Percentiles rank a stretch among this genome's conserved stretches.
Conservation (phyloP, 2,797 vertebrate genomes). For the Alosa sapidissima region DNA sequence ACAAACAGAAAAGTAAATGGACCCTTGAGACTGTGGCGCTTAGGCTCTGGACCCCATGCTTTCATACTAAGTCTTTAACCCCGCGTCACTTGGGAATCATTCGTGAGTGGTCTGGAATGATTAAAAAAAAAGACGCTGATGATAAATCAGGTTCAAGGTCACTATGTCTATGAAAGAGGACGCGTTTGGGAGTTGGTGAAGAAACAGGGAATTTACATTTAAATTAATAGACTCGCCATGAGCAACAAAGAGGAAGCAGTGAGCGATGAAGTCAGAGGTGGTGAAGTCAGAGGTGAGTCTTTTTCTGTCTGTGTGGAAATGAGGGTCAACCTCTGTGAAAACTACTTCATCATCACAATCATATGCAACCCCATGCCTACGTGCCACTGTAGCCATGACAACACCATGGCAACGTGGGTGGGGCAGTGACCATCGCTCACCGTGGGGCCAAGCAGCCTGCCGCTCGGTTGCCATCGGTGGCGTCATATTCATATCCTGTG, state of each 20-base stretch:
- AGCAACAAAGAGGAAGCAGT: neutral
- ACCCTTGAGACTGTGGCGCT: too few relatives aligned
- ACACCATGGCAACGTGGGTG: slow-evolving; percentile 19
- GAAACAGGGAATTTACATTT: neutral
- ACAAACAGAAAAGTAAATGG: slow-evolving; percentile 17
- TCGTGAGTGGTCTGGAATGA: neutral
- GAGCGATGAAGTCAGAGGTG: neutral
- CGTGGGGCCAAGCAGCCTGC: slow-evolving; percentile 25
- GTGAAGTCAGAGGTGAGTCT: neutral
- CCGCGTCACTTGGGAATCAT: neutral
- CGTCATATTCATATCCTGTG: slow-evolving; percentile 35
- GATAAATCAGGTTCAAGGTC: neutral
- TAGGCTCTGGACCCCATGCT: neutral
- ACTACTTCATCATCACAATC: neutral
- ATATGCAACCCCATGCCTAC: slow-evolving; percentile 13
- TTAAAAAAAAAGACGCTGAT: neutral
- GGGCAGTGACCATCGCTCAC: slow-evolving; percentile 10
- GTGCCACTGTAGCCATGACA: slow-evolving; percentile 25
- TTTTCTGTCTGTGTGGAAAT: neutral
- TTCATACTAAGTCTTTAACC: neutral
- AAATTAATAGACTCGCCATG: neutral
- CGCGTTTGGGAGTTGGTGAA: neutral
- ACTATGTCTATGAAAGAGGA: neutral
- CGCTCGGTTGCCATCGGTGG: slow-evolving; percentile 25
- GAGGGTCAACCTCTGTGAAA: neutral